Base-by-base conservation (phyloP, 2,888 invertebrate genomes). In the Lepidocyrtinus sp. region DNA sequence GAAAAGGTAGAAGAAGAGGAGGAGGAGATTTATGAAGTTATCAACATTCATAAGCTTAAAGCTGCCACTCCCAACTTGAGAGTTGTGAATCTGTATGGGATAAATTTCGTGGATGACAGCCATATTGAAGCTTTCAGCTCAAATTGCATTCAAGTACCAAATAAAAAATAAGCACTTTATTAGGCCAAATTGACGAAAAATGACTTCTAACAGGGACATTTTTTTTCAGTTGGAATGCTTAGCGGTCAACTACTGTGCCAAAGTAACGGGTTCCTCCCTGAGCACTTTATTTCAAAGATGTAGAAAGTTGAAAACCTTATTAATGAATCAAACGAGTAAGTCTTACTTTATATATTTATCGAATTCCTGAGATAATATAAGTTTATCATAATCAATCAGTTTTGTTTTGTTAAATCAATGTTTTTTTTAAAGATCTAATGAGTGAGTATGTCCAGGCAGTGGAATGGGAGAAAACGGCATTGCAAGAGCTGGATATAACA, bases 1-100 rank as follows among this genome's bases (percentile, higher is more conserved):
- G 98, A 98, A 88, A 98, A 98, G 88, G 94, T 97, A 2, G 97
- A 98, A 88, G 98, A 99, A 88, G 99, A 98, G 87, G 99, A 99
- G 88, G 99, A 99, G 88, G 99, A 99, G 90, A 98, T 99, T 87
- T 98, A 98, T 89, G 98, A 98, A 89, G 98, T 98, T 2, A 97
- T 99, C 87, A 99, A 99, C 90, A 97, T 99, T 25, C 98, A 98
- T 89, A 99, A 98, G 88, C 91, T 99, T 74, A 99, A 99, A 90
- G 96, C 97, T 0, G 98, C 98, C 2, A 98, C 98, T 0, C 99
- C 99, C 0, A 99, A 99, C 90, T 91, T 99, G 82, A 91, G 97
- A 83, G 97, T 99, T 7, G 98, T 99, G 87, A 99, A 99, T 89
- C 90, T 99, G 67, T 99, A 98, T 89, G 99, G 99, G 0, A 99